Percentiles rank a stretch among this genome's conserved stretches.
phyloP scores from a whole-genome alignment of 2,888 invertebrate species.

The Drosophila acutilabella region DNA sequence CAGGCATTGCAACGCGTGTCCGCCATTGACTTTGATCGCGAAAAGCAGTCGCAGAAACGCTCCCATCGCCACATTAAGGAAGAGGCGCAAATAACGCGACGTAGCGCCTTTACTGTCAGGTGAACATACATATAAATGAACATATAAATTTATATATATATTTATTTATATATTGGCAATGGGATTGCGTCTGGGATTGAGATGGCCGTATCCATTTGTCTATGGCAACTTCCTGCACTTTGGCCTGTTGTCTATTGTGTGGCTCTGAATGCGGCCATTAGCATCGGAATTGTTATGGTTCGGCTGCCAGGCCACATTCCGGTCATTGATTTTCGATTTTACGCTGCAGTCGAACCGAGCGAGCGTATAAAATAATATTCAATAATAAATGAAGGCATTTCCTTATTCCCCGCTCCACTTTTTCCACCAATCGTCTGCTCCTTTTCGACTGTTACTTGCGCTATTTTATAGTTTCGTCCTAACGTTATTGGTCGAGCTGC shows the following conservation, averaged over 20 bases:
- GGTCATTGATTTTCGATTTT: constrained; percentile 79
- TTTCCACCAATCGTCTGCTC: background rate
- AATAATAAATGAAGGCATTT: constrained; percentile 81
- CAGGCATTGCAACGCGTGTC: constrained; percentile 92
- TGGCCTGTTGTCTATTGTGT: constrained; percentile 53
- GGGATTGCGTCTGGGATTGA: constrained; percentile 7
- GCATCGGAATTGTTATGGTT: constrained; percentile 75
- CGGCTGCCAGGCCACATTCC: constrained; percentile 65
- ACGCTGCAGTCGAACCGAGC: constrained; percentile 63
- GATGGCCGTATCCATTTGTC: constrained; percentile 59
- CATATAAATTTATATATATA: constrained; percentile 8
- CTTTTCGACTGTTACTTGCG: constrained; percentile 39
- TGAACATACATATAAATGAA: constrained; percentile 66
- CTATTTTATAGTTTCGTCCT: constrained; percentile 66
- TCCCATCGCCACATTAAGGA: constrained; percentile 89
- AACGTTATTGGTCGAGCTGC: constrained; percentile 62
- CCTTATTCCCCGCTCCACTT: constrained; percentile 46
- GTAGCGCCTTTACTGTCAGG: constrained; percentile 95
- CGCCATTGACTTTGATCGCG: constrained; percentile 91
- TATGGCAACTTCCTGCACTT: constrained; percentile 71
- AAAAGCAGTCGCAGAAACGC: constrained; percentile 92
- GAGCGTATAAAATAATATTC: constrained; percentile 80
- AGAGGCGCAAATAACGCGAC: constrained; percentile 88
- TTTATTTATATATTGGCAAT: constrained; percentile 1
- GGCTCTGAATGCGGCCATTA: constrained; percentile 61